Evolutionary conservation across 1,140 invertebrate genomes (phyloP).

Genomic region (Heliconius melpomene): DNA sequence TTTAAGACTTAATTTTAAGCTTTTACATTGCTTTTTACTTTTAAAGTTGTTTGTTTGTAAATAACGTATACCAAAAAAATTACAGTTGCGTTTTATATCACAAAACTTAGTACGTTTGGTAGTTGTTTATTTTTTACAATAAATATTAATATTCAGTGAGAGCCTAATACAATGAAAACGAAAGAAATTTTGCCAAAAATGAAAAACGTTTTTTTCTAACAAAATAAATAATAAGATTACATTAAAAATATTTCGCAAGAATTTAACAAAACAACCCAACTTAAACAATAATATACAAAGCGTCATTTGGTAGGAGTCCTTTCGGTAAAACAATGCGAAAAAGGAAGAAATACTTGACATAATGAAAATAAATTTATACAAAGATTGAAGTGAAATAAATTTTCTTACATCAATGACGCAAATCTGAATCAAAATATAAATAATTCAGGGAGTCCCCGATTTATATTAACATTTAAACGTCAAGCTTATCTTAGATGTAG

Average conservation of each 20-base stretch:
- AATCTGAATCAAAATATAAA: constrained; percentile 6
- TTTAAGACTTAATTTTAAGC: not conserved
- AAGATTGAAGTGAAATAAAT: constrained; percentile 1
- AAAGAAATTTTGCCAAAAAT: no score
- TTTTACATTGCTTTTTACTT: not conserved
- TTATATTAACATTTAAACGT: constrained; percentile 4
- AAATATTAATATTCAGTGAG: no score
- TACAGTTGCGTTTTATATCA: no score
- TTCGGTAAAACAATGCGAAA: not conserved
- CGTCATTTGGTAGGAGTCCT: not conserved
- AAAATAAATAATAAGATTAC: no score
- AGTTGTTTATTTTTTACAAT: no score
- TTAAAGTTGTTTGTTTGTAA: not conserved
- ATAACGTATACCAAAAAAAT: not conserved
- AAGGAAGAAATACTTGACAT: not conserved
- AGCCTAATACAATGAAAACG: no score
- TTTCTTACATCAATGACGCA: not conserved
- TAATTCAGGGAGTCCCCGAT: not conserved
- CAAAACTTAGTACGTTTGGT: no score
- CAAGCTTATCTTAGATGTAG: not conserved
- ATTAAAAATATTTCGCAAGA: not conserved
- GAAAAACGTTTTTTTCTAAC: no score
- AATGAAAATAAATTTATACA: constrained; percentile 9
- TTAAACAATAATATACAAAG: not conserved
- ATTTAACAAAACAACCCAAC: not conserved